These are phyloP conservation scores for Chaetodon trifascialis DNA, from an alignment of 2,113 vertebrate species.

Conservation along the genomic window DNA sequence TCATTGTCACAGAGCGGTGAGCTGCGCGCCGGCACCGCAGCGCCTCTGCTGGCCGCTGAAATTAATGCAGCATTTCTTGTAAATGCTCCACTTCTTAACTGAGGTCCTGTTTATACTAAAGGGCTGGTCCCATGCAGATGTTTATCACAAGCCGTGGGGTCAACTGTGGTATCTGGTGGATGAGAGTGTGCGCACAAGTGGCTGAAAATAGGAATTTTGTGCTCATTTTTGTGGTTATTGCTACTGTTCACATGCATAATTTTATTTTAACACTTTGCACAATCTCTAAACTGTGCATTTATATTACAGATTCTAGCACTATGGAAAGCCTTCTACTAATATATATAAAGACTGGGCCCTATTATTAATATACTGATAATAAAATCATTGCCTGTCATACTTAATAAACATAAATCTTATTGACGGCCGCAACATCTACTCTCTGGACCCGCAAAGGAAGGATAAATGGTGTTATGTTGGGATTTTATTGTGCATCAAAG, in stretches of 20 bases:
- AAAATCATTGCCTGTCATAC: no score
- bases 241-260: not conserved
- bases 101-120: constrained; percentile 48
- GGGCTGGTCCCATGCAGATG: constrained; percentile 36
- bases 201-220: no score
- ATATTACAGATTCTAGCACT: not conserved
- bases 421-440: no score
- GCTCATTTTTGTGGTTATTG: not conserved
- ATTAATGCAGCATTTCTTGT: constrained; percentile 75
- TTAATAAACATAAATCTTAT: no score
- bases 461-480: no score
- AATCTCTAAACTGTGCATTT: not conserved
- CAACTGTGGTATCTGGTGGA: not conserved
- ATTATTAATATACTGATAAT: no score
- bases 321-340: no score
- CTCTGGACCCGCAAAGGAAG: no score
- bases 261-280: not conserved
- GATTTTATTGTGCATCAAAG: no score
- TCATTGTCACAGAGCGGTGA: no score
- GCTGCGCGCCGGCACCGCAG: not conserved
- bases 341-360: no score
- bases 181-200: not conserved
- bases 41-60: constrained; percentile 40
- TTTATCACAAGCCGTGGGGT: not conserved
- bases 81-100: constrained; percentile 65